These are phyloP conservation scores for Amyelois transitella DNA, from an alignment of 1,140 invertebrate species.

Conservation along the genomic window DNA sequence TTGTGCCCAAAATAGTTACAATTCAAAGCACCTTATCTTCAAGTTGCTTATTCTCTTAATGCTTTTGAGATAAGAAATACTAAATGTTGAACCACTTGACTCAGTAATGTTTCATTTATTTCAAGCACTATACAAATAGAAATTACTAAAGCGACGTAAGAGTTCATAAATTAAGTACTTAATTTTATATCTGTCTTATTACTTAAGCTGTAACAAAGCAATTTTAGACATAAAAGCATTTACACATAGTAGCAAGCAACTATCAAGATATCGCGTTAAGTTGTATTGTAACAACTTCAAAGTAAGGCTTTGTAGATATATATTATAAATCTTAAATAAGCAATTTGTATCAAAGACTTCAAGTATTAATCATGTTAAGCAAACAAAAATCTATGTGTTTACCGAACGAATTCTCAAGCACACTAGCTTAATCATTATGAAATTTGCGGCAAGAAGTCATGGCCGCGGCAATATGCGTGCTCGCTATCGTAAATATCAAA, in stretches of 20 bases:
- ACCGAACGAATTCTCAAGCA: not conserved
- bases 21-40: not conserved
- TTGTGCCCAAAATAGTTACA: not conserved
- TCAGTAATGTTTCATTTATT: not conserved
- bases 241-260: not conserved
- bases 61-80: not conserved
- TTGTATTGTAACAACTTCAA: not conserved
- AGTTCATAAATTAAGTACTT: not conserved
- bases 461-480: constrained; percentile 42
- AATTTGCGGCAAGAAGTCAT: constrained; percentile 23
- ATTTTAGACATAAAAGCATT: not conserved
- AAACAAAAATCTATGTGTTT: no score
- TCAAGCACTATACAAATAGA: not conserved
- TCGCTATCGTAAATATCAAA: constrained; percentile 50
- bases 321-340: no score
- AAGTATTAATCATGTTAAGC: no score
- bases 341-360: no score
- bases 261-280: not conserved
- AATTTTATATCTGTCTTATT: not conserved
- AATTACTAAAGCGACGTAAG: not conserved
- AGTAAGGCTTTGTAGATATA: not conserved
- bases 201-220: not conserved
- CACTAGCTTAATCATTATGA: not conserved
- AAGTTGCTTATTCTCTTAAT: not conserved
- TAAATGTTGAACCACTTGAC: not conserved